phyloP scores from a whole-genome alignment of 2,888 invertebrate genomes.

The Brachylomia viminalis region DNA sequence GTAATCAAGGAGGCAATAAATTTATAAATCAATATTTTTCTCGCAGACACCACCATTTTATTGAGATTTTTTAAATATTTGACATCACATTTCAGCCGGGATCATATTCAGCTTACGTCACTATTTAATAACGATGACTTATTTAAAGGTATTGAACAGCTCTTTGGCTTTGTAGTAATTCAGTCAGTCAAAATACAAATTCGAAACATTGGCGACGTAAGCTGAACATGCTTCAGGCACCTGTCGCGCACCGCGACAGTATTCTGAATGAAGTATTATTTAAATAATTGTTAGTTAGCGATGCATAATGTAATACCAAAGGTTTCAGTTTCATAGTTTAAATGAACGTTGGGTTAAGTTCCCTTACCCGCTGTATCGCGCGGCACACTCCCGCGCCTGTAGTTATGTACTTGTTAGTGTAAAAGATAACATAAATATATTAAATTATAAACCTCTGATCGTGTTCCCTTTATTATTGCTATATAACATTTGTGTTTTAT shows the following conservation, averaged over 20 bases:
- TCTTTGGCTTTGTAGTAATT: background rate
- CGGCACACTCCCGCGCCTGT: conserved; percentile 33
- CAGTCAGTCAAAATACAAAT: too few species aligned
- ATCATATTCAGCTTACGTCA: conserved; percentile 39
- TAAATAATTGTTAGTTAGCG: conserved; percentile 70
- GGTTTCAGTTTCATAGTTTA: conserved; percentile 71
- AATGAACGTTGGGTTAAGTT: conserved; percentile 68
- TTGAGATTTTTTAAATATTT: conserved; percentile 36
- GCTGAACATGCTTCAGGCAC: conserved; percentile 29
- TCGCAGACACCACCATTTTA: conserved; percentile 44
- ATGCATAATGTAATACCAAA: conserved; percentile 80
- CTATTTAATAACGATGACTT: background rate
- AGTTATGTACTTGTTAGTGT: conserved; percentile 87
- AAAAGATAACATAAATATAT: conserved; percentile 69
- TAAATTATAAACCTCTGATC: conserved; percentile 79
- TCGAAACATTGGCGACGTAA: conserved; percentile 33
- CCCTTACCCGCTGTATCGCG: conserved; percentile 54
- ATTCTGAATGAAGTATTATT: conserved; percentile 76
- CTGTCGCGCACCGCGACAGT: conserved; percentile 65
- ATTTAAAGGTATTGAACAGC: background rate
- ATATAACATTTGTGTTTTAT: conserved; percentile 66
- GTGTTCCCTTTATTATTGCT: conserved; percentile 76
- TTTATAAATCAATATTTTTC: conserved; percentile 45
- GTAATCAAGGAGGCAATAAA: conserved; percentile 46
- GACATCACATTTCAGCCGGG: conserved; percentile 38